Evolutionary conservation across 1,140 invertebrate genomes (phyloP).

Genomic region (Ridgeia piscesae): DNA sequence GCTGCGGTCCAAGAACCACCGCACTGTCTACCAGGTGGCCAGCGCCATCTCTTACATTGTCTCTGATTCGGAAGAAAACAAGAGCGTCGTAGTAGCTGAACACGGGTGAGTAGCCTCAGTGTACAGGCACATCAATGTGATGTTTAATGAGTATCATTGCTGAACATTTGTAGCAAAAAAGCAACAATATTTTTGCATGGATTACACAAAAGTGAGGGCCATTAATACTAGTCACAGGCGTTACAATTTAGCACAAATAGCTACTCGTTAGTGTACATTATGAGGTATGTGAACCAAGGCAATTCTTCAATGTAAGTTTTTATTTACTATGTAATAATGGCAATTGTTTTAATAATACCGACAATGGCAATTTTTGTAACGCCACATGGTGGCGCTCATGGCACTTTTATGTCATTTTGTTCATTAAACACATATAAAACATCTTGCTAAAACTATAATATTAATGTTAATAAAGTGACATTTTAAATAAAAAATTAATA

Average conservation of each 20-base stretch:
- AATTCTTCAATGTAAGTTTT: not conserved
- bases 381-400: too few relatives aligned
- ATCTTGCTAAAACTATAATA: too few relatives aligned
- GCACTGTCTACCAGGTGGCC: conserved; percentile 47
- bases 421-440: too few relatives aligned
- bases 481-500: too few relatives aligned
- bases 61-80: conserved; percentile 49
- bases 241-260: not conserved
- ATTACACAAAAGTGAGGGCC: not conserved
- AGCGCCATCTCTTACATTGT: conserved; percentile 49
- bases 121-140: not conserved
- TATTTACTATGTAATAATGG: too few relatives aligned
- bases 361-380: too few relatives aligned
- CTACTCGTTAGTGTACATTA: not conserved
- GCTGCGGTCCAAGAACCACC: conserved; percentile 41
- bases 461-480: too few relatives aligned
- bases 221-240: not conserved
- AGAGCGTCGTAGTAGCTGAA: conserved; percentile 44
- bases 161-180: not conserved
- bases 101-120: conserved; percentile 40
- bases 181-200: not conserved
- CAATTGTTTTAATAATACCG: too few relatives aligned
- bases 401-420: too few relatives aligned
- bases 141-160: too few relatives aligned
- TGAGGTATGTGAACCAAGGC: not conserved